phyloP scores from a whole-genome alignment of 2,888 invertebrate genomes.

The Chelonus formosanus region DNA sequence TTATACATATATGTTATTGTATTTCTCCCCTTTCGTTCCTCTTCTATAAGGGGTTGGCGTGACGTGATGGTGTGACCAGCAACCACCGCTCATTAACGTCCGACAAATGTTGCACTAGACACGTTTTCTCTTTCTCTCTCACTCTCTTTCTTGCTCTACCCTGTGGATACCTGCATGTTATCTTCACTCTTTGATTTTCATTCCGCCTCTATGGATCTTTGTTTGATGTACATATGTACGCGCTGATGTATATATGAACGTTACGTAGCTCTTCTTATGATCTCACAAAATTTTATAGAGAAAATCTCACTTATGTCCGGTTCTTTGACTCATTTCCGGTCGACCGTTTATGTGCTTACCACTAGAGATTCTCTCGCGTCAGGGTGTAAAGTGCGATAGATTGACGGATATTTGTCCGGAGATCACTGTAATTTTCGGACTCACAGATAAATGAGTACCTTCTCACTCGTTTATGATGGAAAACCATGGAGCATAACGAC shows the following conservation, averaged over 20 bases:
- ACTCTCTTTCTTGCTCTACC: not conserved
- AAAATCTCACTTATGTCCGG: slow-evolving; percentile 1
- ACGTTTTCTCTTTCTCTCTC: slow-evolving; percentile 3
- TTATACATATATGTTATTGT: not conserved
- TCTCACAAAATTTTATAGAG: slow-evolving; percentile 3
- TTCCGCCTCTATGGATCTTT: not conserved
- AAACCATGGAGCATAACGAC: no score
- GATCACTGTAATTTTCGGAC: slow-evolving; percentile 31
- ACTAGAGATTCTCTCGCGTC: slow-evolving; percentile 26
- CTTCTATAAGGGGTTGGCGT: slow-evolving; percentile 43
- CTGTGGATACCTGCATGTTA: not conserved
- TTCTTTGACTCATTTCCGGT: slow-evolving; percentile 11
- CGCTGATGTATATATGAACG: not conserved
- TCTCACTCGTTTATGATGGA: no score
- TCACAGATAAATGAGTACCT: no score
- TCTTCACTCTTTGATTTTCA: not conserved
- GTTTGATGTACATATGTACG: slow-evolving; percentile 10
- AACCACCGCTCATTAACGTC: slow-evolving; percentile 50
- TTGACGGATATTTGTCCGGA: slow-evolving; percentile 36
- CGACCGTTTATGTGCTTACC: slow-evolving; percentile 3
- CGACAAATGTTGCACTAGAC: slow-evolving; percentile 13
- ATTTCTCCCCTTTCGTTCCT: slow-evolving; percentile 20
- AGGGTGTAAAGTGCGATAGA: slow-evolving; percentile 32
- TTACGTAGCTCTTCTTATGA: not conserved
- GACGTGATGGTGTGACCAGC: slow-evolving; percentile 51